Conservation (phyloP, 2,113 vertebrate genomes). For the Urocolius indicus region DNA sequence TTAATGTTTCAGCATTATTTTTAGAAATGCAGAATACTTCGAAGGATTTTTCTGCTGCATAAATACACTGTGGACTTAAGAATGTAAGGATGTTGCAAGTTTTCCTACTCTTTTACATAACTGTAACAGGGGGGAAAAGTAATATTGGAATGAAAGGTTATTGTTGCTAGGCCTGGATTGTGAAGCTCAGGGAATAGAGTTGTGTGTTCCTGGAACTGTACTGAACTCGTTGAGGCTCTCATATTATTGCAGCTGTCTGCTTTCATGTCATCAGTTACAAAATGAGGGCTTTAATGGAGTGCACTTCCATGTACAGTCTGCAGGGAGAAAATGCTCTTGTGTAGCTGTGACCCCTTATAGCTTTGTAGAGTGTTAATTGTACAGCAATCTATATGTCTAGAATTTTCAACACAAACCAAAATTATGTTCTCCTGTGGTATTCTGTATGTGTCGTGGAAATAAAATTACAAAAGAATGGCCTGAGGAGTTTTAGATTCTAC, state of each 20-base stretch:
- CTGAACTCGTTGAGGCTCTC: constrained; percentile 22
- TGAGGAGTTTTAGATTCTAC: background rate
- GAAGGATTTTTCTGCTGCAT: background rate
- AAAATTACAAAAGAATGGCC: background rate
- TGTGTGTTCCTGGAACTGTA: constrained; percentile 2
- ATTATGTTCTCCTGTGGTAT: background rate
- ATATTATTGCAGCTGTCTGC: constrained; percentile 51
- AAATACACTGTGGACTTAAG: background rate
- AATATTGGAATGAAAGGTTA: background rate
- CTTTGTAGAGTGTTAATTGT: background rate
- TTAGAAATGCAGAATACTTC: background rate
- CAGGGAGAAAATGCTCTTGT: background rate
- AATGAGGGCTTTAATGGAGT: constrained; percentile 16
- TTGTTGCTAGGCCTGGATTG: background rate
- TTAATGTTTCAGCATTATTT: background rate
- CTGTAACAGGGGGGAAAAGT: no score
- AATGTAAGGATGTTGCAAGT: background rate
- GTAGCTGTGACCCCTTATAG: background rate
- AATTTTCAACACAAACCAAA: background rate
- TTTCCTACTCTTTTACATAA: background rate
- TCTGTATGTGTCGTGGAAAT: background rate
- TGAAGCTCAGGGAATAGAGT: constrained; percentile 11
- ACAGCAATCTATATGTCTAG: background rate
- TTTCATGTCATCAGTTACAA: constrained; percentile 12
- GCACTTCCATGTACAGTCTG: background rate